phyloP scores from a whole-genome alignment of 2,797 vertebrate species.

The Catamblyrhynchus diadema region DNA sequence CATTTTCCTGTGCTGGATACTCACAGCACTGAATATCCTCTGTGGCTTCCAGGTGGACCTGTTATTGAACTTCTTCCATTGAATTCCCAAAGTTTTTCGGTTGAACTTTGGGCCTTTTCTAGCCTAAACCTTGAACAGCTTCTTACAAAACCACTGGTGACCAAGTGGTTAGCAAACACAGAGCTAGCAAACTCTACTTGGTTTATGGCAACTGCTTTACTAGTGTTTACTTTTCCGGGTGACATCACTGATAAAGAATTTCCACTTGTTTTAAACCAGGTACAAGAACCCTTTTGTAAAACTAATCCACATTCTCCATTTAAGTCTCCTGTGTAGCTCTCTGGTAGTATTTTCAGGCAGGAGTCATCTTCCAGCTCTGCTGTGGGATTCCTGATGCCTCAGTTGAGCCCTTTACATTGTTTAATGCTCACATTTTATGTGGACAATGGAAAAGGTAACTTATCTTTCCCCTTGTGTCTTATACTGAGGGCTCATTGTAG shows the following conservation, averaged over 20 bases:
- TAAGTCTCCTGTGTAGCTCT: background rate
- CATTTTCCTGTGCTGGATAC: background rate
- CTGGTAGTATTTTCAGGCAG: background rate
- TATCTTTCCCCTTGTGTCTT: background rate
- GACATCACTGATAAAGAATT: background rate
- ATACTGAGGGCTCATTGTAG: background rate
- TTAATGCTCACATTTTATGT: background rate
- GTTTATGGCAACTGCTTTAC: background rate
- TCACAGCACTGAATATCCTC: background rate
- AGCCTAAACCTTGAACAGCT: background rate
- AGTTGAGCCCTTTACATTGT: background rate
- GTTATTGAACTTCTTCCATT: background rate
- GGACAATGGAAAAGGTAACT: background rate
- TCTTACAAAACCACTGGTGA: background rate
- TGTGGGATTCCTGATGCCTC: background rate
- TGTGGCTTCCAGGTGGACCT: accelerated
- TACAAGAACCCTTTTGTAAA: background rate
- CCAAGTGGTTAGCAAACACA: background rate
- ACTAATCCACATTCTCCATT: background rate
- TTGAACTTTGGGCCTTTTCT: background rate
- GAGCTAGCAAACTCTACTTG: background rate
- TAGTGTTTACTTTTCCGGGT: background rate
- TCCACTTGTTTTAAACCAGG: background rate
- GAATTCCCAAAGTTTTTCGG: background rate
- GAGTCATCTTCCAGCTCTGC: background rate